phyloP scores from a whole-genome alignment of 2,888 invertebrate species.

The Leptopterna dolabrata region DNA sequence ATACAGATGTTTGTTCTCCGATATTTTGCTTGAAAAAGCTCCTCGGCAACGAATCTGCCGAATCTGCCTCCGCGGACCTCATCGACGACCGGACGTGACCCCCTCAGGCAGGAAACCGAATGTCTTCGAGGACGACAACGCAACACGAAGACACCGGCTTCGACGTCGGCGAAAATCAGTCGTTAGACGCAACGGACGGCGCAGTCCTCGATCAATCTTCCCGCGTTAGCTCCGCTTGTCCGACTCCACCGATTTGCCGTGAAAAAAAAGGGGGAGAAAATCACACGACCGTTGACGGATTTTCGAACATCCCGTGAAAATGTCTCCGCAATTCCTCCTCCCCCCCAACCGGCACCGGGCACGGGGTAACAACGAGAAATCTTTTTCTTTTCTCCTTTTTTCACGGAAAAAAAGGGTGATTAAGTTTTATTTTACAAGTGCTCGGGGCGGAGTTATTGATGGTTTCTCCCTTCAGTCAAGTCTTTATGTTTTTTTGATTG shows the following conservation, averaged over 20 bases:
- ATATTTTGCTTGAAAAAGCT: too few relatives aligned
- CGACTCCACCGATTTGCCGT: background rate
- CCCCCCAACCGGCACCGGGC: background rate
- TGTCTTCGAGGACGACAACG: too few relatives aligned
- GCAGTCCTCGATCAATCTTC: background rate
- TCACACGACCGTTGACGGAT: background rate
- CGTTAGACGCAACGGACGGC: background rate
- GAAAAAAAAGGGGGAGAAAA: background rate
- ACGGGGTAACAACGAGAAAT: background rate
- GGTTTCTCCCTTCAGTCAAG: conserved; percentile 17
- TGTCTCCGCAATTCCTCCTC: background rate
- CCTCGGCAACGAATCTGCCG: too few relatives aligned
- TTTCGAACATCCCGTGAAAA: background rate
- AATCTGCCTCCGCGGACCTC: too few relatives aligned
- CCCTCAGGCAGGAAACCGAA: too few relatives aligned
- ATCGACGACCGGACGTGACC: too few relatives aligned
- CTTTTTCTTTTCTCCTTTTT: background rate
- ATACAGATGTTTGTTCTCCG: too few relatives aligned
- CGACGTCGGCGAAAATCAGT: background rate
- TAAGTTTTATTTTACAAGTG: conserved; percentile 11
- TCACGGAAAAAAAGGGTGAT: background rate
- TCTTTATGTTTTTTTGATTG: conserved; percentile 24
- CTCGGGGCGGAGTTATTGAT: background rate
- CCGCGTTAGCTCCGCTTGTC: background rate
- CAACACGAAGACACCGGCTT: background rate